Evolutionary conservation across 2,113 vertebrate genomes (phyloP), one percentile per base, ranked within the genome.

Genomic region (Geococcyx californianus): DNA sequence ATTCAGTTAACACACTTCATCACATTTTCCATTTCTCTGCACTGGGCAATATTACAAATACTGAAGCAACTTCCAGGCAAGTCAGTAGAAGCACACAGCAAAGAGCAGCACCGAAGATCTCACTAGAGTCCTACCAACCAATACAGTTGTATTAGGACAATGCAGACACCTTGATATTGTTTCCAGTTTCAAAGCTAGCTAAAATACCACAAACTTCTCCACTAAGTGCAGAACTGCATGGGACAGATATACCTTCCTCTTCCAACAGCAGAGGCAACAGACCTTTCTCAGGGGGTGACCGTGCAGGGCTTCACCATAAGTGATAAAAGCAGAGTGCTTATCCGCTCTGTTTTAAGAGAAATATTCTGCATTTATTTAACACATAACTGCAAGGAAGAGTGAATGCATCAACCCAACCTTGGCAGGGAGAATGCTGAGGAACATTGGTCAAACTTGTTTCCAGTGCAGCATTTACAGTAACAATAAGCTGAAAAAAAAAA

Each of bases 281-380:
- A 72, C 18, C 28, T 89, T n/a, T 25, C 6, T 1, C 4, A 9
- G 29, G 14, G 47, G 2, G 16, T 26, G 31, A 44, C 44, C 13
- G 16, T 6, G 10, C 60, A 75, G 16, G n/a, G 55, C 20, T 7
- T 49, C 0, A 0, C 23, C 16, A 1, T 11, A 31, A 56, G 29
- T 25, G 36, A 54, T 26, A 64, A 36, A 79, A 54, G 31, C 28
- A 56, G 52, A 58, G 29, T 13, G 13, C 4, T 70, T 62, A 28
- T 60, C 25, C 2, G 0, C 16, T 18, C n/a, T 16, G 8, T 52
- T 74, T 25, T 45, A 15, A 63, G 28, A 74, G 34, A 36, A 5
- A 7, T 0, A 1, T 17, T 72, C 89, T 36, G 33, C 13, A 28
- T 40, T 55, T 75, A 13, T 52, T 75, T 47, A 15, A 28, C 38